Conservation (phyloP, 2,113 vertebrate species). For the Harpagus bidentatus region DNA sequence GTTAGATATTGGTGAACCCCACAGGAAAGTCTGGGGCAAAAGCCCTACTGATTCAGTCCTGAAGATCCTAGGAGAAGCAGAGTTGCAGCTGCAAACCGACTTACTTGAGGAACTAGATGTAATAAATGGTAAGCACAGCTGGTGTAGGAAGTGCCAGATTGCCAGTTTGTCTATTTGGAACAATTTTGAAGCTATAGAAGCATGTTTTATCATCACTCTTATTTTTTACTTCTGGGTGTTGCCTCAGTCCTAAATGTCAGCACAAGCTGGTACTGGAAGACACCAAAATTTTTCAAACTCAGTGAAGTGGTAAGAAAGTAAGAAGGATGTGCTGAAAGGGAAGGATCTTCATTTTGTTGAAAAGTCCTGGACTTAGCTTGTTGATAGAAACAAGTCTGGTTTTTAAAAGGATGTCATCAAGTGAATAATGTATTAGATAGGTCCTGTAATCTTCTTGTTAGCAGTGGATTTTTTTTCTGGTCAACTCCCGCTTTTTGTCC, state of each 20-base stretch:
- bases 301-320: not conserved
- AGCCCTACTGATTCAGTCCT: conserved; percentile 83
- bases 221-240: not conserved
- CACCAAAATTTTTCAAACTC: not conserved
- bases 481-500: not conserved
- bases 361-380: not conserved
- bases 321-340: not conserved
- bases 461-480: not conserved
- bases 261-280: not conserved
- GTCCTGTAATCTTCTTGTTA: not conserved
- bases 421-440: not conserved
- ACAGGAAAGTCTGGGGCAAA: conserved; percentile 83
- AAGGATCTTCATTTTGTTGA: not conserved
- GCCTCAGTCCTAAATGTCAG: not conserved
- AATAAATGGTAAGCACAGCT: conserved; percentile 61
- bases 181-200: not conserved
- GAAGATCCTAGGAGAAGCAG: conserved; percentile 84
- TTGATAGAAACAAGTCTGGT: not conserved
- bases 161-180: not conserved
- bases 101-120: conserved; percentile 69
- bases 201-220: not conserved
- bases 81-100: conserved; percentile 85
- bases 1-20: conserved; percentile 73
- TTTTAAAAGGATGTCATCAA: not conserved
- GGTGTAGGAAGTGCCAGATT: not conserved